A percentile compares a stretch with the other conserved stretches of the same genome.
Conservation (phyloP, 2,888 invertebrate species). For the Neuroscelio doddi region DNA sequence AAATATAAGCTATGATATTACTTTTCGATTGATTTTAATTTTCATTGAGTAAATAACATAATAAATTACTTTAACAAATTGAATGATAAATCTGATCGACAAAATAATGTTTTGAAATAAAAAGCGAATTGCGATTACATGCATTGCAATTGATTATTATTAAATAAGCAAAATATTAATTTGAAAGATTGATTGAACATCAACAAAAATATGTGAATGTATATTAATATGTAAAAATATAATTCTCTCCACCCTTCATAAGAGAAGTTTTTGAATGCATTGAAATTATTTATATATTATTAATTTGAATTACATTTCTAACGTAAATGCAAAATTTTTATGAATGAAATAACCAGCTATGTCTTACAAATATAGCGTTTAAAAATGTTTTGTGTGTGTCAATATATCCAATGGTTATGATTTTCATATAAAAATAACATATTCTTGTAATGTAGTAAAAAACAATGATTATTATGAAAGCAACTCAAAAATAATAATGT, state of each 20-base stretch:
- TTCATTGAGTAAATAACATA: no score
- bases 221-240: constrained; percentile 8
- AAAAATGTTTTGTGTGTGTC: constrained; percentile 3
- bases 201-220: constrained; percentile 30
- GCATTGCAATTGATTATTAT: constrained; percentile 26
- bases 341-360: no score
- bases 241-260: constrained; percentile 46
- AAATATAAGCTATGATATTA: no score
- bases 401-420: constrained; percentile 24
- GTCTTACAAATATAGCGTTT: no score
- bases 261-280: constrained; percentile 2
- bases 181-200: constrained; percentile 19
- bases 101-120: no score
- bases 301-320: no score
- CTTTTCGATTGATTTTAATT: no score
- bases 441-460: background rate
- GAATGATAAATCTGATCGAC: no score
- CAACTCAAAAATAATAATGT: background rate
- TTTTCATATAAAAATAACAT: background rate
- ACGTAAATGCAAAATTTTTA: no score
- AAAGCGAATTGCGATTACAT: constrained; percentile 13
- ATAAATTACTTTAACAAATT: no score
- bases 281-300: no score
- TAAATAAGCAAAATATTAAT: no score
- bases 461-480: constrained; percentile 11